Evolutionary conservation across 2,797 vertebrate genomes (phyloP), one percentile per base, ranked within the genome.

Genomic region (Malacoraja senta): DNA sequence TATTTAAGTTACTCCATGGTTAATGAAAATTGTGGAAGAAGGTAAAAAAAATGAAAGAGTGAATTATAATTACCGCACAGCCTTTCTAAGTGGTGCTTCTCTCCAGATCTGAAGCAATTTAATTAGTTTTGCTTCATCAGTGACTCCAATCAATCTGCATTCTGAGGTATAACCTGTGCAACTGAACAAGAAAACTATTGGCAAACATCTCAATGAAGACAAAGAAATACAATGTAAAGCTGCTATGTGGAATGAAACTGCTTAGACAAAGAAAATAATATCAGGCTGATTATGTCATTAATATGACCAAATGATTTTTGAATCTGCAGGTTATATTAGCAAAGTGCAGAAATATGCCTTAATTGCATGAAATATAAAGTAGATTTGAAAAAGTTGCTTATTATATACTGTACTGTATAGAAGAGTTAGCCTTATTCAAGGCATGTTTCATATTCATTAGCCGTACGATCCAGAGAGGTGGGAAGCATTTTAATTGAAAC

Each of bases 51-150:
- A 91, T 4, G n/a, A 91, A 38, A 38, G 63, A 91, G 35, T 74
- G 24, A 35, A 74, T 44, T 91, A 71, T 74, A 91, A 91, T 91
- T 24, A 68, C 65, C 7, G 35, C 10, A 88, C 21, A 72, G 44
- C 35, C 24, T 32, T 91, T 88, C 61, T 44, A 91, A 44, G 65
- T 91, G 68, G 35, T 91, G 90, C 68, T 71, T 53, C 32, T 26
- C 88, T 72, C 26, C 0, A 74, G 24, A 74, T 19, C 63, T 74
- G 90, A 91, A 72, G 68, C 68, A 29, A 3, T 91, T 15, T 32
- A 91, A 74, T 72, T 91, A 91, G 38, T 53, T 72, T 35, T 91
- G 68, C 90, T 72, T 74, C 68, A 91, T 74, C 90, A 74, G 71
- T 91, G 65, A 72, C 38, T 91, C 35, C 21, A 91, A 91, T 74